Evolutionary conservation across 37 sponge, comb jelly and placozoan genomes (phyloP).

Genomic region (Agelas oroides): DNA sequence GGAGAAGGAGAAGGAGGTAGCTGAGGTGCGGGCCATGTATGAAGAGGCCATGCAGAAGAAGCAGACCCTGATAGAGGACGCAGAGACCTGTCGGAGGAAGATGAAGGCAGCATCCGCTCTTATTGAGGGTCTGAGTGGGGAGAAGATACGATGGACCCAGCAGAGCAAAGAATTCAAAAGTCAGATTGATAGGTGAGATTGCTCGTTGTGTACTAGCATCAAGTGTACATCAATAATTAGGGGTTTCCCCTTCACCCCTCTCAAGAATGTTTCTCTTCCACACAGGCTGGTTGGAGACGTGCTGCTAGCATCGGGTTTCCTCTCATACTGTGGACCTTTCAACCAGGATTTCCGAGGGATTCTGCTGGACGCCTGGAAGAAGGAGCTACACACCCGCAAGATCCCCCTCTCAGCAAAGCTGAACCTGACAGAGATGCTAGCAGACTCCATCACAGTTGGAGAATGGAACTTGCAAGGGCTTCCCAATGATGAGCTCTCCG

Average conservation of each 20-base stretch:
- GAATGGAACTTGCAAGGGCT: conserved; percentile 99
- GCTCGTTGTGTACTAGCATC: neutral
- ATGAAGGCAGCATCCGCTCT: conserved; percentile 98
- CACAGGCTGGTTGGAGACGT: conserved; percentile 95
- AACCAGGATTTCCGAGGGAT: conserved; percentile 96
- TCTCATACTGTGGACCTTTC: conserved; percentile 99
- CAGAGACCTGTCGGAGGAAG: conserved; percentile 94
- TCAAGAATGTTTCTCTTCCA: neutral
- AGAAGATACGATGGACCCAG: conserved; percentile 96
- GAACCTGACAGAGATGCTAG: conserved; percentile 90
- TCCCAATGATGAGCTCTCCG: conserved; percentile 98
- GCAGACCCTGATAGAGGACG: conserved; percentile 93
- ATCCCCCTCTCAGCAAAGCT: conserved; percentile 88
- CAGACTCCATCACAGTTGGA: conserved; percentile 84
- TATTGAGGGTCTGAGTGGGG: conserved; percentile 96
- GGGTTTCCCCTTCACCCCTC: too few species aligned
- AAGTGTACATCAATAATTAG: neutral
- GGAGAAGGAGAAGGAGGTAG: conserved; percentile 93
- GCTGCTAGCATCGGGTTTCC: conserved; percentile 95
- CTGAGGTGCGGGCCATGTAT: conserved; percentile 95
- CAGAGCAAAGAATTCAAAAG: conserved; percentile 97
- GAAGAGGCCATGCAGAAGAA: conserved; percentile 97
- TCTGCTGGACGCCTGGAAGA: conserved; percentile 90
- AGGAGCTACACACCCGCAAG: conserved; percentile 75
- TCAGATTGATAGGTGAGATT: conserved; percentile 79